Conservation (phyloP, 2,888 invertebrate genomes). For the Podabrus alpinus region DNA sequence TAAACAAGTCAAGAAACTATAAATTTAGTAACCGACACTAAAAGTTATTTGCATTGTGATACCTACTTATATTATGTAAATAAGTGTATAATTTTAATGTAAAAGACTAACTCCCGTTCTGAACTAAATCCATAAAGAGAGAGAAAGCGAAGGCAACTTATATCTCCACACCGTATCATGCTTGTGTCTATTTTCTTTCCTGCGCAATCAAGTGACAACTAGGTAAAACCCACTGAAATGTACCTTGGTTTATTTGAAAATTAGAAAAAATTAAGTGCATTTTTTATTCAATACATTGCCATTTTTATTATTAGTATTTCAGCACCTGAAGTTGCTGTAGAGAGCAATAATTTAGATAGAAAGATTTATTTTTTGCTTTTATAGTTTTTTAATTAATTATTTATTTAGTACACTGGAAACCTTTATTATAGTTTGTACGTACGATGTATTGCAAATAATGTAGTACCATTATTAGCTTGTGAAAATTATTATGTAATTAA, state of each 20-base stretch:
- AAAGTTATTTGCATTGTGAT: not conserved
- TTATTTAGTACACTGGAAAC: not conserved
- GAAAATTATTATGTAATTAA: not conserved
- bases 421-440: not conserved
- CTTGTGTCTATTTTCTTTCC: not conserved
- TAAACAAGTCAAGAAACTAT: conserved; percentile 16
- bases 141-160: not conserved
- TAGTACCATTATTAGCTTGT: not conserved
- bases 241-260: not conserved
- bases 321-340: no score
- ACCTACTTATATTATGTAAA: not conserved
- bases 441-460: not conserved
- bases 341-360: not conserved
- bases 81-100: not conserved
- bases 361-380: no score
- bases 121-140: not conserved
- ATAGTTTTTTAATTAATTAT: not conserved
- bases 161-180: not conserved
- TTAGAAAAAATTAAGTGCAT: not conserved
- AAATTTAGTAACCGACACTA: not conserved
- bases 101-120: not conserved
- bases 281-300: not conserved
- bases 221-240: not conserved
- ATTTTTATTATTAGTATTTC: not conserved
- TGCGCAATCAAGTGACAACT: not conserved